Base-by-base conservation (phyloP, 2,888 invertebrate species). In the Dynastes maya region DNA sequence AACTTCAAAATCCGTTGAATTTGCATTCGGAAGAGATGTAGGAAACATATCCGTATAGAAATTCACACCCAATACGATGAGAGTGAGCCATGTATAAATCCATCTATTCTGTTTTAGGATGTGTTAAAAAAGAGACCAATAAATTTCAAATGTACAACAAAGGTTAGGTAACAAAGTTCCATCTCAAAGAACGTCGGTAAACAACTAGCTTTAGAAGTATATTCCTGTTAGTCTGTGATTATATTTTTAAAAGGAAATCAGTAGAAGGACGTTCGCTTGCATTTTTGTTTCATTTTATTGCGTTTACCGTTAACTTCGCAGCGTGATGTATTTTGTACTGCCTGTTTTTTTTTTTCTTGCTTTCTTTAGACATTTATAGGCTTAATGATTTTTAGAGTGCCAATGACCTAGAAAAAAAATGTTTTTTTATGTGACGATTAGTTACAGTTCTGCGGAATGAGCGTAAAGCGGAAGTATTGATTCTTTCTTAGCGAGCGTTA, bases 121-220 rank as follows among this genome's bases (percentile, higher is more conserved):
- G 27, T 40, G 72, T 72, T 72, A 72, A 72, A 72, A 72, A 72
- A 58, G 72, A 72, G 72, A 40, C 72, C 45, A 72, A 72, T 72
- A 72, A 72, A 72, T 72, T 72, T 61, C 61, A 72, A 72, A 72
- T 40, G 72, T 58, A 45, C 61, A 72, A 72, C 72, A 72, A 72
- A 72, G 72, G 61, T 72, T 72, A 61, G 61, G 72, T 72, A 72
- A 72, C 72, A 72, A 72, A 40, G 58, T 72, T 16, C 72, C 40
- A 40, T 72, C 72, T 61, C 6, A 58, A 16, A 58, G 51, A 22
- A 58, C 40, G 58, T 49, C 61, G 72, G 61, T 72, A 72, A 72
- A 72, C 72, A 72, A 72, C 71, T 72, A 72, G 61, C 72, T 72
- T 72, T 72, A 72, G 72, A 72, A 16, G 32, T 40, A 61, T 61